phyloP scores from a whole-genome alignment of 2,113 vertebrate genomes.

The Andinoacara biseriatus region DNA sequence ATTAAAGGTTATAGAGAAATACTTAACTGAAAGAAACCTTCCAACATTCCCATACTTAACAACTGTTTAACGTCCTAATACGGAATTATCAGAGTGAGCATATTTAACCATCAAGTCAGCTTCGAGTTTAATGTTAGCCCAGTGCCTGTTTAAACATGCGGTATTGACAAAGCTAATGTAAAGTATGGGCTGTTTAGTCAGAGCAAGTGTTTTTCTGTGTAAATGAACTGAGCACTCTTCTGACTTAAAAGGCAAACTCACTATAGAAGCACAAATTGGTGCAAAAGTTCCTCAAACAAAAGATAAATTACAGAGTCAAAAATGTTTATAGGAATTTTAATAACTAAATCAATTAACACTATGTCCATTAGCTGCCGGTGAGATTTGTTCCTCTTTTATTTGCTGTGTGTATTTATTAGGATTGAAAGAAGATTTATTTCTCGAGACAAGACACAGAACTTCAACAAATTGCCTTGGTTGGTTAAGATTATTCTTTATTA shows the following conservation, averaged over 20 bases:
- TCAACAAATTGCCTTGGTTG: slow-evolving; percentile 65
- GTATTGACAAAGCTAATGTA: slow-evolving; percentile 66
- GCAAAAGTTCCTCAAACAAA: slow-evolving; percentile 39
- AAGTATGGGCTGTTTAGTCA: slow-evolving; percentile 41
- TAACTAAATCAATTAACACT: neutral
- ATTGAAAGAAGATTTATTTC: neutral
- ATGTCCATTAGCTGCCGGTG: neutral
- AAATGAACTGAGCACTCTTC: slow-evolving; percentile 48
- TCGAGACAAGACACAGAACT: slow-evolving; percentile 53
- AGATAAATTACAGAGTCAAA: neutral
- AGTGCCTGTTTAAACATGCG: slow-evolving; percentile 69
- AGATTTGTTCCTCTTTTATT: neutral
- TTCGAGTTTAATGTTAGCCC: slow-evolving; percentile 53
- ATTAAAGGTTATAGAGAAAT: slow-evolving; percentile 8
- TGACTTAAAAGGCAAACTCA: slow-evolving; percentile 34
- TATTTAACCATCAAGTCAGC: slow-evolving; percentile 54
- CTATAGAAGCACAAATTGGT: slow-evolving; percentile 17
- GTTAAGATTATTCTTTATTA: slow-evolving; percentile 86
- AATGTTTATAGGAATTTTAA: neutral
- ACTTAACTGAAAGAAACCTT: neutral
- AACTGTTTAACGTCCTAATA: slow-evolving; percentile 44
- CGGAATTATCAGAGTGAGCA: slow-evolving; percentile 40
- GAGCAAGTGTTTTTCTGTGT: slow-evolving; percentile 46
- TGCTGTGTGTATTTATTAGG: neutral
- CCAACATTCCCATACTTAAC: slow-evolving; percentile 15